Evolutionary conservation across 92 coral and sea anemone species (phyloP).

Genomic region (Epizoanthus scotinus): DNA sequence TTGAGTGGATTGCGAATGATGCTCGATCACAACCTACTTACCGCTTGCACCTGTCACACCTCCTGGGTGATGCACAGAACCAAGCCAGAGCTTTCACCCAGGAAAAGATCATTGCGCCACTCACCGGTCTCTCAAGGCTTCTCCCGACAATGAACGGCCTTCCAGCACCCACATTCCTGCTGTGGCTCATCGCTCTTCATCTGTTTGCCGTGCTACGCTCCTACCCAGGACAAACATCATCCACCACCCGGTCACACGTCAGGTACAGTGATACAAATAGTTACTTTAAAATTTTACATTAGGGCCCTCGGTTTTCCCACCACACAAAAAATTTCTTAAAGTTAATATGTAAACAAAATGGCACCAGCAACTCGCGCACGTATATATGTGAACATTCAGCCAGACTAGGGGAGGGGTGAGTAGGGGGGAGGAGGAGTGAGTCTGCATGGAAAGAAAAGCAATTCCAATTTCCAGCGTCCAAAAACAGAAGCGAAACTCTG

Average conservation of each 20-base stretch:
- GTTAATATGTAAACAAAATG: too few relatives aligned
- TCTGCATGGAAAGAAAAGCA: too few relatives aligned
- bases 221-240: background rate
- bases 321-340: too few relatives aligned
- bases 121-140: background rate
- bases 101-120: background rate
- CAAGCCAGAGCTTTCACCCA: constrained; percentile 11
- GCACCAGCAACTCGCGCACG: too few relatives aligned
- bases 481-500: too few relatives aligned
- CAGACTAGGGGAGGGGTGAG: too few relatives aligned
- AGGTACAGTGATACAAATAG: constrained; percentile 1
- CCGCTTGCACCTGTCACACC: background rate
- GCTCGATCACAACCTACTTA: background rate
- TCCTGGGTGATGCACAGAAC: background rate
- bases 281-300: too few relatives aligned
- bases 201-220: constrained; percentile 10
- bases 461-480: too few relatives aligned
- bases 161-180: constrained; percentile 33
- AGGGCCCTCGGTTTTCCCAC: too few relatives aligned
- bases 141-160: background rate
- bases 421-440: too few relatives aligned
- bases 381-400: too few relatives aligned
- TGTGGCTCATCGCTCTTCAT: constrained; percentile 35
- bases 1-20: background rate
- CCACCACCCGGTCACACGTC: constrained; percentile 1